phyloP scores from a whole-genome alignment of 2,888 invertebrate species.

The Leptopilina drosophilae region DNA sequence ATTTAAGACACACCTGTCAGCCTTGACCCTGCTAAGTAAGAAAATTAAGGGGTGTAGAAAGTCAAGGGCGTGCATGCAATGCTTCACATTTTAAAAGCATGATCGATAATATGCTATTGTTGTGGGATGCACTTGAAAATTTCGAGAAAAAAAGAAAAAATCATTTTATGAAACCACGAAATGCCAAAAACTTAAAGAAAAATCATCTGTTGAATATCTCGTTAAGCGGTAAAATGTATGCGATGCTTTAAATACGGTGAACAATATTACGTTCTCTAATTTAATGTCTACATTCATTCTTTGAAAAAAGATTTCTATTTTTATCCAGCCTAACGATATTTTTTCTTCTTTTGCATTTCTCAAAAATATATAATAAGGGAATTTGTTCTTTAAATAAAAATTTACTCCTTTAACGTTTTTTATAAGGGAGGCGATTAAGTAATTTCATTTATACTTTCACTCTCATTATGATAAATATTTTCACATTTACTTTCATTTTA shows the following conservation, averaged over 20 bases:
- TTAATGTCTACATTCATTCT: no score
- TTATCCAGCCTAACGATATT: no score
- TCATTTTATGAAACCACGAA: conserved; percentile 27
- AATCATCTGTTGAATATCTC: conserved; percentile 12
- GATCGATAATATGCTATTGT: conserved; percentile 14
- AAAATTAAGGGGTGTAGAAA: conserved; percentile 48
- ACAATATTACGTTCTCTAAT: background rate
- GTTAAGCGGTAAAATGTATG: background rate
- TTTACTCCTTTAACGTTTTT: no score
- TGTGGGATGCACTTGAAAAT: conserved; percentile 9
- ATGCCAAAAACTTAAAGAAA: background rate
- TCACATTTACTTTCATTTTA: no score
- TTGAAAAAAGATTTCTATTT: no score
- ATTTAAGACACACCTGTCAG: conserved; percentile 58
- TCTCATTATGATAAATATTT: no score
- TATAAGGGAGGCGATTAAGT: no score
- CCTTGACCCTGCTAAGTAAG: conserved; percentile 58
- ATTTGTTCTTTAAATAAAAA: no score
- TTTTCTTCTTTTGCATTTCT: no score
- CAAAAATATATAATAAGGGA: no score
- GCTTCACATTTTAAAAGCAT: conserved; percentile 42
- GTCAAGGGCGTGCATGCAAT: conserved; percentile 65
- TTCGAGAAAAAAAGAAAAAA: background rate
- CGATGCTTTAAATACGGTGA: background rate
- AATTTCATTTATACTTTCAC: no score